Base-by-base conservation (phyloP, 2,888 invertebrate species). In the Diaprepes abbreviatus region DNA sequence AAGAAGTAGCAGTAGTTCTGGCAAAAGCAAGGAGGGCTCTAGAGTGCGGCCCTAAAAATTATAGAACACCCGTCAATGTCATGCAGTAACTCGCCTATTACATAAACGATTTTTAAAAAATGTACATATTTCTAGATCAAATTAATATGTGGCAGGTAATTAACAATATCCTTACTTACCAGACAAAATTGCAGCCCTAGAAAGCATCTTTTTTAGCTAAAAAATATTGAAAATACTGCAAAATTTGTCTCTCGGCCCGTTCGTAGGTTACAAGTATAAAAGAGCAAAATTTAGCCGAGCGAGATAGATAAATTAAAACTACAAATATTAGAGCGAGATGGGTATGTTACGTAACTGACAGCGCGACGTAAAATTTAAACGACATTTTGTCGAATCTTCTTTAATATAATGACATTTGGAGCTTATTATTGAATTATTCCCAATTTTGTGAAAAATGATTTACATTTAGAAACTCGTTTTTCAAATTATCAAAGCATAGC, bases 161-260 rank as follows among this genome's bases (percentile, higher is more conserved):
- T 10, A 14, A 12, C 4, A 7, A 36, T 35, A 35, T 28, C 10
- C 1, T 54, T 28, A 82, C 85, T 83, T 88, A 91, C 91, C 89
- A 86, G 90, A 86, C 83, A 90, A 88, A 84, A 90, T 86, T 84
- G 89, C 88, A 83, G 88, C 87, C 80, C 90, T 89, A 77, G 91
- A 91, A 82, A 91, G 85, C 91, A 91, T 91, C 86, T 87, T 88
- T 63, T 60, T 33, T n/a, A 0, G 5, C 5, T 12, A 31, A 33
- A 43, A 57, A 48, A 35, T 16, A n/a, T 31, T 17, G 31, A 62
- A 62, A 59, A 52, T 35, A 21, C 7, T 12, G 7, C 3, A 62
- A 68, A 38, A 54, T 45, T 36, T 12, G 12, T n/a, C 9, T 12
- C 43, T 45, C 54, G 12, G 55, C 54, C 62, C 35, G 52, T 35